phyloP scores from a whole-genome alignment of 1,140 invertebrate species.

The Halictus rubicundus region DNA sequence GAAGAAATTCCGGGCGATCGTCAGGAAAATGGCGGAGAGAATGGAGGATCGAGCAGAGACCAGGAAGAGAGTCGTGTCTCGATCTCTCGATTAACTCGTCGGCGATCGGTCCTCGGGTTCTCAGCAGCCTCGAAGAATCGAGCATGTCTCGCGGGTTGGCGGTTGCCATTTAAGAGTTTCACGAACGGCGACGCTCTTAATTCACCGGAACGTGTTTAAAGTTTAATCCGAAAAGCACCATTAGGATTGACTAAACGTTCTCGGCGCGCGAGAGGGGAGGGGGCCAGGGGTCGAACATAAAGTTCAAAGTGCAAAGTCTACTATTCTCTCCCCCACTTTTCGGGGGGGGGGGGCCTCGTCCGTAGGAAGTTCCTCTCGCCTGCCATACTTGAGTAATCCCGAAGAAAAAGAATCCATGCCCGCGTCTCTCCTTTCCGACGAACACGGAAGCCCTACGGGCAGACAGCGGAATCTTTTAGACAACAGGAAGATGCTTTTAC shows the following conservation, averaged over 20 bases:
- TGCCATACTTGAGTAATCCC: slow-evolving; percentile 29
- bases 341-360: slow-evolving; percentile 27
- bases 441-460: slow-evolving; percentile 50
- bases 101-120: not conserved
- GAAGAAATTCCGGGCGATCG: too few relatives aligned
- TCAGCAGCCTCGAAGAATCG: not conserved
- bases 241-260: slow-evolving; percentile 73
- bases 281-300: slow-evolving; percentile 68
- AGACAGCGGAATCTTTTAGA: slow-evolving; percentile 63
- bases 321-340: slow-evolving; percentile 54
- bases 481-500: slow-evolving; percentile 76
- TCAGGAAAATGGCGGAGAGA: too few relatives aligned
- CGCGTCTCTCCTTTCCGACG: slow-evolving; percentile 55
- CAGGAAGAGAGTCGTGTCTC: too few relatives aligned
- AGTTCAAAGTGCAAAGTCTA: slow-evolving; percentile 77
- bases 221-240: slow-evolving; percentile 75
- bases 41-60: too few relatives aligned
- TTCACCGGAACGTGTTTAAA: slow-evolving; percentile 73
- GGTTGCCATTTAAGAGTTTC: slow-evolving; percentile 33
- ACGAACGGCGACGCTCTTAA: slow-evolving; percentile 58
- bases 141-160: not conserved
- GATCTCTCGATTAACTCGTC: slow-evolving; percentile 35
- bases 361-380: not conserved
- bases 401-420: slow-evolving; percentile 46
- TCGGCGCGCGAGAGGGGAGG: too few relatives aligned